These are phyloP conservation scores for Lichenostomus cassidix DNA, from an alignment of 2,113 vertebrate species.

Conservation along the genomic window DNA sequence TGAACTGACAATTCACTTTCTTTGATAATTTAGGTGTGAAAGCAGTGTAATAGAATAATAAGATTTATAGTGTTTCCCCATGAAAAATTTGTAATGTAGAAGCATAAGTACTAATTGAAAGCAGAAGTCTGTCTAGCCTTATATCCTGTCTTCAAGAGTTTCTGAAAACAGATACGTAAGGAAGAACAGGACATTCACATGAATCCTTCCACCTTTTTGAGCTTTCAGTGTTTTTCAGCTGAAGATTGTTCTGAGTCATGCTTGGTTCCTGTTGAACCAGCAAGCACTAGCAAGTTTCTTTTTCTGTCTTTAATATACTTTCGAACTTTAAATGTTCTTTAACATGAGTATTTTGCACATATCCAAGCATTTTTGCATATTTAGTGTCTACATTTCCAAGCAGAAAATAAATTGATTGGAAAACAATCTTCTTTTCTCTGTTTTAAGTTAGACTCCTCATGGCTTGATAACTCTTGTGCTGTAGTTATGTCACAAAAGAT, in stretches of 20 bases:
- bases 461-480: neutral
- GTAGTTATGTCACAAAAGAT: neutral
- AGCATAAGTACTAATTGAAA: neutral
- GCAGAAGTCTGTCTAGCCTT: neutral
- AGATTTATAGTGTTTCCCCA: neutral
- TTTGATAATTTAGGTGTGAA: neutral
- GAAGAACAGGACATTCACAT: neutral
- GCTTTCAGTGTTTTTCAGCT: neutral
- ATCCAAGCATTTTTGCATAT: neutral
- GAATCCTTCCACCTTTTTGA: neutral
- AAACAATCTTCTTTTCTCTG: neutral
- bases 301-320: neutral
- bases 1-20: neutral
- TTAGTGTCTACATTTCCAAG: neutral
- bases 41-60: neutral
- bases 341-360: neutral
- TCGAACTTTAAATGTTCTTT: neutral
- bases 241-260: neutral
- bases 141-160: neutral
- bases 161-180: neutral
- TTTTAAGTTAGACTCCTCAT: neutral
- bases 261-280: neutral
- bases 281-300: neutral
- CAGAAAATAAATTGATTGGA: neutral
- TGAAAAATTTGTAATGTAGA: neutral